Evolutionary conservation across 2,113 vertebrate genomes (phyloP).

Genomic region (Bufo gargarizans): DNA sequence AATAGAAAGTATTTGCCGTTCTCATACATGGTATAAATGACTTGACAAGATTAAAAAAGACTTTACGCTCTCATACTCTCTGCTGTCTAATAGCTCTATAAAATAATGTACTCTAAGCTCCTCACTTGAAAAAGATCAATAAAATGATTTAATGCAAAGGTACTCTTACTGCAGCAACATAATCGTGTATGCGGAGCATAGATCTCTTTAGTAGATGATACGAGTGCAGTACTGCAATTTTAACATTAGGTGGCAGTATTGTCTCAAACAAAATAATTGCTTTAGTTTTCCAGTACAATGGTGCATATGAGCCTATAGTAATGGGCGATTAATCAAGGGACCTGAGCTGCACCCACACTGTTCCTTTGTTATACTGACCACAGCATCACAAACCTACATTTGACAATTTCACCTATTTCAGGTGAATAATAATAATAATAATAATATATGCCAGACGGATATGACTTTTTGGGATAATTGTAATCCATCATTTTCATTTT

Average conservation of each 20-base stretch:
- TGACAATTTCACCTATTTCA: slow-evolving; percentile 9
- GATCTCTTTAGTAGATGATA: background rate
- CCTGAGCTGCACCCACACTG: background rate
- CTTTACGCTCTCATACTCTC: background rate
- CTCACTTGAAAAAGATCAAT: slow-evolving; percentile 3
- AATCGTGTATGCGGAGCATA: background rate
- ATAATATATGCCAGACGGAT: slow-evolving; percentile 31
- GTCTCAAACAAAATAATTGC: background rate
- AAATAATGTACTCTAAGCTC: slow-evolving; percentile 17
- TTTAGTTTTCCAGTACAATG: background rate
- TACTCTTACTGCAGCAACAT: background rate
- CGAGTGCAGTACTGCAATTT: background rate
- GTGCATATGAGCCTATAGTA: background rate
- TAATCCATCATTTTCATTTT: slow-evolving; percentile 48
- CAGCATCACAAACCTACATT: slow-evolving; percentile 22
- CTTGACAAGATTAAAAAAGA: background rate
- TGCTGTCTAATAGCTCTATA: background rate
- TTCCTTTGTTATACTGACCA: background rate
- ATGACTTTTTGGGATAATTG: slow-evolving; percentile 7
- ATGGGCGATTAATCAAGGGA: slow-evolving; percentile 5
- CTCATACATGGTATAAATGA: background rate
- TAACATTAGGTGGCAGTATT: slow-evolving; percentile 34
- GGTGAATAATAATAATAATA: slow-evolving; percentile 34
- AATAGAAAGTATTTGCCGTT: background rate
- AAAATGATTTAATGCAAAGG: slow-evolving; percentile 13